Conservation (phyloP, 2,797 vertebrate species). For the Distichodus sexfasciatus region DNA sequence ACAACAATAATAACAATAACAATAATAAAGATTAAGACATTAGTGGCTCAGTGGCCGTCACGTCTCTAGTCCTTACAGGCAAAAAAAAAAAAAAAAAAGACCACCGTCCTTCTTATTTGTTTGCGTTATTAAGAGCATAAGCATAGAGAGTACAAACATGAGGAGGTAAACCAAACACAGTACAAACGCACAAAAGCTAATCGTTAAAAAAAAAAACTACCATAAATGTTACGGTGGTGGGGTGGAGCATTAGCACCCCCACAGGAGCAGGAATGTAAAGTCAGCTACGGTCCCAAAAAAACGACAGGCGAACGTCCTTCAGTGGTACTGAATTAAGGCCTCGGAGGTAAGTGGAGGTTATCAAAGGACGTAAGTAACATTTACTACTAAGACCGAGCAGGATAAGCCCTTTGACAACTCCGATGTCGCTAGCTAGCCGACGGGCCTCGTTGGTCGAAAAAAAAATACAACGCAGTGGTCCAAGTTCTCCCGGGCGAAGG, state of each 20-base stretch:
- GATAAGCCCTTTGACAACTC: background rate
- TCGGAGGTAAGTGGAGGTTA: background rate
- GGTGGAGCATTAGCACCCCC: conserved; percentile 7
- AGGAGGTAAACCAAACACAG: conserved; percentile 44
- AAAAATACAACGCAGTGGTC: too few relatives aligned
- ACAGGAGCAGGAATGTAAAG: conserved; percentile 39
- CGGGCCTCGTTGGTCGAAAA: too few relatives aligned
- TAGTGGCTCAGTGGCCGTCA: background rate
- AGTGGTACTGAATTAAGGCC: conserved; percentile 5
- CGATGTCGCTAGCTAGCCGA: too few relatives aligned
- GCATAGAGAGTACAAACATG: conserved; percentile 17
- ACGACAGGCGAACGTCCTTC: background rate
- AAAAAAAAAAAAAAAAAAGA: conserved; percentile 11
- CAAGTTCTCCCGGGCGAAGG: conserved; percentile 50
- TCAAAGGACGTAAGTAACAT: background rate
- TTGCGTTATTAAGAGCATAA: conserved; percentile 12
- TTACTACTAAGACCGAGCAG: background rate
- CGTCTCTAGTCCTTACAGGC: conserved; percentile 11
- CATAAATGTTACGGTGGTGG: conserved; percentile 9
- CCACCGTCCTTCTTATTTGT: background rate
- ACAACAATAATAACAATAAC: conserved; percentile 23
- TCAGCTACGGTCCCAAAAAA: background rate
- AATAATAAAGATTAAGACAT: conserved; percentile 29
- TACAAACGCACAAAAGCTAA: conserved; percentile 40
- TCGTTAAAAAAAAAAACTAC: conserved; percentile 35